A percentile compares a stretch with the other conserved stretches of the same genome.
Evolutionary conservation across 1,140 invertebrate species (phyloP).

Genomic region (Calephelis nemesis): DNA sequence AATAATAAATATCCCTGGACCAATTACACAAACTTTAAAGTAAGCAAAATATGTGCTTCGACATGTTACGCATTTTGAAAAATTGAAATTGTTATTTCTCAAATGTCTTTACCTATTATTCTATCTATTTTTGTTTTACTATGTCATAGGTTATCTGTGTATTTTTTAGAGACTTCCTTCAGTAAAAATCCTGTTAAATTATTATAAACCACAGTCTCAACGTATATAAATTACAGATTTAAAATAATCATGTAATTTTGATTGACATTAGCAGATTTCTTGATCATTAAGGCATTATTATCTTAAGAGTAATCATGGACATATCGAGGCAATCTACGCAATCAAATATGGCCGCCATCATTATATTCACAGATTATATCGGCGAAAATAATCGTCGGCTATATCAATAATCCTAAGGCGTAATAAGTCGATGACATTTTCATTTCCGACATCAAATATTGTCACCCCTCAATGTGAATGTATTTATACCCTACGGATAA

Average conservation of each 20-base stretch:
- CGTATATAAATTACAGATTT: neutral
- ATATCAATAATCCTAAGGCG: slow-evolving; percentile 67
- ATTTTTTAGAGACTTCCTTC: neutral
- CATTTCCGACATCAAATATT: slow-evolving; percentile 72
- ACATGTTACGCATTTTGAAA: too few species aligned
- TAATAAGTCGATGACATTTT: slow-evolving; percentile 74
- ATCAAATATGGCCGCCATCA: slow-evolving; percentile 44
- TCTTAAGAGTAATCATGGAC: slow-evolving; percentile 32
- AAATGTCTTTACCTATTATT: too few species aligned
- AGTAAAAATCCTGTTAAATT: neutral
- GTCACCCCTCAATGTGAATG: slow-evolving; percentile 45
- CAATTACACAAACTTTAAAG: too few species aligned
- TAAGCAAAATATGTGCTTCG: too few species aligned
- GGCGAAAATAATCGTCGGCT: slow-evolving; percentile 50
- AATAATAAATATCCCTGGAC: too few species aligned
- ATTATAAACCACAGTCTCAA: neutral
- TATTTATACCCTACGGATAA: slow-evolving; percentile 55
- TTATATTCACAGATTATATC: slow-evolving; percentile 43
- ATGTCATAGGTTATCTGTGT: too few species aligned
- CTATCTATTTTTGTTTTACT: too few species aligned
- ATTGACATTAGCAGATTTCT: slow-evolving; percentile 31
- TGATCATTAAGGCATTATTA: slow-evolving; percentile 35
- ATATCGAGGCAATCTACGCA: slow-evolving; percentile 28
- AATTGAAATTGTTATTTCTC: too few species aligned
- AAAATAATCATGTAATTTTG: slow-evolving; percentile 22